Percentiles rank a stretch among this genome's conserved stretches.
Evolutionary conservation across 2,888 invertebrate genomes (phyloP).

Genomic region (Lamellibrachia satsuma): DNA sequence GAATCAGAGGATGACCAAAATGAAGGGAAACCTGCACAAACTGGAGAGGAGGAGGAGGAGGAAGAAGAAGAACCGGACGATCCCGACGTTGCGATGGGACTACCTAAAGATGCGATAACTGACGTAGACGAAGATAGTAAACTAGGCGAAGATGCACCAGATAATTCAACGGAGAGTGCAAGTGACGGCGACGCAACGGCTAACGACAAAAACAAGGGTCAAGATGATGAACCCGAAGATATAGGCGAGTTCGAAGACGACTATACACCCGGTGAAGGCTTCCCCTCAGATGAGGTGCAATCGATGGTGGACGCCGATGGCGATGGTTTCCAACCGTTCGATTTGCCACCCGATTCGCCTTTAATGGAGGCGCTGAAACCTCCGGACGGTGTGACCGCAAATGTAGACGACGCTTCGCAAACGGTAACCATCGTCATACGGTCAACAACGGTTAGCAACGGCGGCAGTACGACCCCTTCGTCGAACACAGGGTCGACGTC

Average conservation of each 20-base stretch:
- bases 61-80: constrained; percentile 17
- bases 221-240: background rate
- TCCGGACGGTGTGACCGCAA: background rate
- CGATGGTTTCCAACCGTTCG: background rate
- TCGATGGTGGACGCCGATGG: background rate
- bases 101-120: background rate
- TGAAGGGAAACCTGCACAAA: background rate
- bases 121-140: background rate
- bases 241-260: background rate
- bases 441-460: background rate
- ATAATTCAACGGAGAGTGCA: background rate
- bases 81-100: background rate
- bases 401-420: background rate
- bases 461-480: background rate
- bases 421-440: background rate
- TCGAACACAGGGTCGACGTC: background rate
- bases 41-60: background rate
- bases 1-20: background rate
- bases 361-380: background rate
- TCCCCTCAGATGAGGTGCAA: background rate
- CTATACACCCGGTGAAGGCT: background rate
- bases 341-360: background rate
- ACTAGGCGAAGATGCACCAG: no score
- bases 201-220: background rate
- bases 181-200: background rate